phyloP scores from a whole-genome alignment of 2,888 invertebrate genomes.

The Petrolisthes cinctipes region DNA sequence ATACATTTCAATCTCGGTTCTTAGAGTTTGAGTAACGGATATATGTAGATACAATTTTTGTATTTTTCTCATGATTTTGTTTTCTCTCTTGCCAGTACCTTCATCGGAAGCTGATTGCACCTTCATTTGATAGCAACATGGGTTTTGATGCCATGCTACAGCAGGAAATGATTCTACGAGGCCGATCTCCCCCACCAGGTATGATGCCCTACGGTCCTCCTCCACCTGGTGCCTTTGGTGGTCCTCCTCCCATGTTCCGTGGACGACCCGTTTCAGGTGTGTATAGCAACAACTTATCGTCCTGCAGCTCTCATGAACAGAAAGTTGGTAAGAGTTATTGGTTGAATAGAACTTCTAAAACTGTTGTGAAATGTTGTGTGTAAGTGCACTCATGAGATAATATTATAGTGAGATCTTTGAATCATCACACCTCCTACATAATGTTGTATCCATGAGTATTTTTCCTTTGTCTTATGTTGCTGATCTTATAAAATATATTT shows the following conservation, averaged over 20 bases:
- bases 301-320: no score
- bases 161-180: conserved; percentile 52
- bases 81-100: conserved; percentile 43
- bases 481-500: no score
- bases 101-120: conserved; percentile 45
- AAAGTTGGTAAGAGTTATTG: no score
- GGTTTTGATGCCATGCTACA: conserved; percentile 60
- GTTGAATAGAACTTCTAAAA: no score
- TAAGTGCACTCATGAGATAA: no score
- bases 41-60: no score
- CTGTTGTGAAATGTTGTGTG: no score
- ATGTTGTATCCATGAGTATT: no score
- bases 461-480: no score
- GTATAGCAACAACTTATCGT: neutral
- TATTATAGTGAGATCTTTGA: no score
- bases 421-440: no score
- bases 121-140: conserved; percentile 50
- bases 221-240: conserved; percentile 27
- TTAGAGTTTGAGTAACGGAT: neutral
- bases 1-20: neutral
- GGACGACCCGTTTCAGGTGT: conserved; percentile 40
- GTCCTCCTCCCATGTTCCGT: conserved; percentile 40
- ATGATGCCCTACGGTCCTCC: conserved; percentile 48
- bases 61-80: neutral
- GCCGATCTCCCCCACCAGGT: conserved; percentile 44